Base-by-base conservation (phyloP, 2,888 invertebrate species). In the Erebia epiphron region DNA sequence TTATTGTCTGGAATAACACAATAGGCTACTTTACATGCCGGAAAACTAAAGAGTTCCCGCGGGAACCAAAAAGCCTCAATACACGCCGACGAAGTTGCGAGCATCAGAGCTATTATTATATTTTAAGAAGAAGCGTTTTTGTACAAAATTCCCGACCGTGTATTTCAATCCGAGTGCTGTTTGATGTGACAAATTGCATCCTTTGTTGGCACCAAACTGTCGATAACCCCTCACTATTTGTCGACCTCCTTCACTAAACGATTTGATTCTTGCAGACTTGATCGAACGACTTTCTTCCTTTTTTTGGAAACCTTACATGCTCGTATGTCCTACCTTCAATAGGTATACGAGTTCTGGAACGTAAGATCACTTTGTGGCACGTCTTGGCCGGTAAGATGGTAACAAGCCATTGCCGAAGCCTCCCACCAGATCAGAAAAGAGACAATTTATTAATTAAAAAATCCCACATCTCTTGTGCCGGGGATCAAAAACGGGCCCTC, bases 181-280 rank as follows among this genome's bases (percentile, higher is more conserved):
- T 90, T 90, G 90, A 88, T 88, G 87, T 88, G 89, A 88, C 88
- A 90, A 90, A 90, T 90, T 89, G 89, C 89, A 87, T 88, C 87
- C 82, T 87, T 90, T 90, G 89, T 89, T 78, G 86, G 79, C 80
- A 76, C 77, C 79, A 76, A 86, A 81, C 86, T 83, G 86, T 84
- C 88, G 86, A 88, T 88, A 86, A 88, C 87, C 87, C 83, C 80
- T 74, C 78, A 79, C 84, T 88, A 87, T 88, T 88, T 89, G 86
- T 82, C 86, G 83, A 82, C 79, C 77, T 80, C 76, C 81, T 79
- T 78, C 83, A 80, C 82, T 88, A 86, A 89, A 85, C 84, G 87
- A 77, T 86, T 83, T 80, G 77, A 83, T 85, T 84, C 79, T 75
- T 78, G 73, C 69, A 75, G 77, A 76, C 79, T 82, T 79, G 77